phyloP scores from a whole-genome alignment of 2,113 vertebrate genomes.

The Tenebrosternarchus preto region DNA sequence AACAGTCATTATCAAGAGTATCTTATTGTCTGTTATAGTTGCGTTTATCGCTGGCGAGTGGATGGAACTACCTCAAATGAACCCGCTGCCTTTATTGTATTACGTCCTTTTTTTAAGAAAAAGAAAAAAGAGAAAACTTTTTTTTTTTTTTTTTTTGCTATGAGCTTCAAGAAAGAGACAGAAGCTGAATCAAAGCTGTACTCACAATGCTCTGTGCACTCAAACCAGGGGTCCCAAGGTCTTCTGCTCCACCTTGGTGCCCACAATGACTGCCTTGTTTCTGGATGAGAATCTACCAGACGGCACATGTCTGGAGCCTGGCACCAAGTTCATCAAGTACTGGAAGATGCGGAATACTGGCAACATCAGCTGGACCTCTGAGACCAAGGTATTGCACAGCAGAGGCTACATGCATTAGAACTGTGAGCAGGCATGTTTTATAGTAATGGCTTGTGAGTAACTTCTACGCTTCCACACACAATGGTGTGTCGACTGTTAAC shows the following conservation, averaged over 20 bases:
- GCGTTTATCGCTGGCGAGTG: constrained; percentile 61
- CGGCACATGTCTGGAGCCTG: constrained; percentile 89
- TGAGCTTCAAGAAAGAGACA: constrained; percentile 61
- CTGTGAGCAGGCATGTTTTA: not conserved
- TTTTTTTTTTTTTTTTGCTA: constrained; percentile 57
- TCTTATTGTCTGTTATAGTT: constrained; percentile 62
- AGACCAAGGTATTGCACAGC: constrained; percentile 82
- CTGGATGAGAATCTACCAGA: constrained; percentile 99
- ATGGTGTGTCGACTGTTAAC: constrained; percentile 46
- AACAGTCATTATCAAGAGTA: constrained; percentile 69
- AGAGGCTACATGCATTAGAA: not conserved
- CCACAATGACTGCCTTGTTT: constrained; percentile 91
- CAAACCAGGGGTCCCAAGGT: constrained; percentile 83
- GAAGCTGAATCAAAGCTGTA: constrained; percentile 69
- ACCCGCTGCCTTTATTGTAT: constrained; percentile 61
- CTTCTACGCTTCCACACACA: constrained; percentile 27
- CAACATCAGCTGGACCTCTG: constrained; percentile 88
- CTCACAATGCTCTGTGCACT: constrained; percentile 81
- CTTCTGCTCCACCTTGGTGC: constrained; percentile 84
- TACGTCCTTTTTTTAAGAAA: constrained; percentile 57
- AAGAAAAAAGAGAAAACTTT: constrained; percentile 66
- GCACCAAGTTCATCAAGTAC: constrained; percentile 95
- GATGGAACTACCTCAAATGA: constrained; percentile 62
- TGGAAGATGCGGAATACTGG: constrained; percentile 98
- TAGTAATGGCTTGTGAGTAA: constrained; percentile 9